Conservation (phyloP, 2,888 invertebrate genomes). For the Masnerella sp. region DNA sequence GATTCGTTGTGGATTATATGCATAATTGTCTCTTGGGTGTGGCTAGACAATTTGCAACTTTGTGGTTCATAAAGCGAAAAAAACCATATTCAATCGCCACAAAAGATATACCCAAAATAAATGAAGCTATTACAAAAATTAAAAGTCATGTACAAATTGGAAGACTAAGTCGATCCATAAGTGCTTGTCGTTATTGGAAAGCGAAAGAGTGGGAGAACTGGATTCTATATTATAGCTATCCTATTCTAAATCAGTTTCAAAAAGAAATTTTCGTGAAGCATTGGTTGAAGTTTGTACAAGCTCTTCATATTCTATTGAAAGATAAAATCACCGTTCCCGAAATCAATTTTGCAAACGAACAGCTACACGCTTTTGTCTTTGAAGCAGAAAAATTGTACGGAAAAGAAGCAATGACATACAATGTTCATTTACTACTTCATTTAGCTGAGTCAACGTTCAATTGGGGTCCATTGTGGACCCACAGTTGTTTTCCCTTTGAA, state of each 20-base stretch:
- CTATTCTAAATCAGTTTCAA: constrained; percentile 11
- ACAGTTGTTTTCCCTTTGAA: constrained; percentile 38
- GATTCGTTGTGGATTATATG: constrained; percentile 55
- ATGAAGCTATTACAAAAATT: background rate
- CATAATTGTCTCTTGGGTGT: constrained; percentile 42
- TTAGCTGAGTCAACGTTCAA: constrained; percentile 28
- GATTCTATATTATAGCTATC: constrained; percentile 21
- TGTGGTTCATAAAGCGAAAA: constrained; percentile 33
- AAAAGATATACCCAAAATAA: background rate
- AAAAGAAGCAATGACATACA: constrained; percentile 36
- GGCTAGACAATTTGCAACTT: constrained; percentile 31
- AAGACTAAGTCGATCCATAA: constrained; percentile 8
- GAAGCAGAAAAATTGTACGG: constrained; percentile 26
- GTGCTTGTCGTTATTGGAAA: constrained; percentile 13
- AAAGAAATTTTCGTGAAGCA: constrained; percentile 7
- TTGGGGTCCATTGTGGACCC: constrained; percentile 34
- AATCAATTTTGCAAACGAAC: constrained; percentile 8
- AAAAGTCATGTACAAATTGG: constrained; percentile 1
- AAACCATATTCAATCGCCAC: background rate
- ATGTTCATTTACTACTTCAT: constrained; percentile 42
- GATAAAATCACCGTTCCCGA: constrained; percentile 17
- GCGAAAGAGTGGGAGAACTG: too few species aligned
- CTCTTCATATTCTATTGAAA: constrained; percentile 17
- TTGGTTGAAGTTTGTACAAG: constrained; percentile 19
- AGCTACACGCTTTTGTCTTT: constrained; percentile 9